Conservation (phyloP, 2,797 vertebrate genomes). For the Pseudochaenichthys georgianus region DNA sequence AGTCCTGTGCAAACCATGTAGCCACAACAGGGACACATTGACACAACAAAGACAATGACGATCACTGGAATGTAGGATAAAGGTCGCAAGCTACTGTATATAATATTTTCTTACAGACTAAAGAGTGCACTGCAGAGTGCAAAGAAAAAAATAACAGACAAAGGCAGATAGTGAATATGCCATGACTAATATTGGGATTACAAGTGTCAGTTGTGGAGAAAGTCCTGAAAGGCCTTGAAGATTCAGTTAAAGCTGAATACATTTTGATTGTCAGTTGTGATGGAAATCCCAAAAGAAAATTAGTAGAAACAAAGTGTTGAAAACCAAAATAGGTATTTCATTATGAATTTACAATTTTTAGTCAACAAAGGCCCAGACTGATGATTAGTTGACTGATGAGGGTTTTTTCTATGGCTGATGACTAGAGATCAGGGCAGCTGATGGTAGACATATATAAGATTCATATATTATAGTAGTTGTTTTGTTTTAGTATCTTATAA, state of each 20-base stretch:
- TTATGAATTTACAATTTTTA: not conserved
- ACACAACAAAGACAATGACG: slow-evolving; percentile 1
- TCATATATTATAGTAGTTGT: too few relatives aligned
- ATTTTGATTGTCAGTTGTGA: not conserved
- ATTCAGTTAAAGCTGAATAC: too few relatives aligned
- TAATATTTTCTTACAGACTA: not conserved
- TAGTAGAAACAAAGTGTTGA: not conserved
- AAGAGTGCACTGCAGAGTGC: not conserved
- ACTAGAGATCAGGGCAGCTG: too few relatives aligned
- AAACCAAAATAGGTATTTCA: not conserved
- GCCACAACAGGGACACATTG: not conserved
- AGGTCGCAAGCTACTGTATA: not conserved
- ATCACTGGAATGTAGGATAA: not conserved
- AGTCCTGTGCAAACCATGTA: not conserved
- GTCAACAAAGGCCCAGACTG: not conserved
- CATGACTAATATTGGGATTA: not conserved
- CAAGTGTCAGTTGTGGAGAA: not conserved
- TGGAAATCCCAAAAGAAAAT: not conserved
- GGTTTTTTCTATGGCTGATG: too few relatives aligned
- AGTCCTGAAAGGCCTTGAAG: not conserved
- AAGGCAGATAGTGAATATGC: not conserved
- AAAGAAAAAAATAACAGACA: not conserved
- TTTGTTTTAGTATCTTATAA: too few relatives aligned
- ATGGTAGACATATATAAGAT: too few relatives aligned
- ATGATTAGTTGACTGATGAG: too few relatives aligned